These are phyloP conservation scores for Leptocoma aspasia DNA, from an alignment of 2,113 vertebrate species.

Conservation along the genomic window DNA sequence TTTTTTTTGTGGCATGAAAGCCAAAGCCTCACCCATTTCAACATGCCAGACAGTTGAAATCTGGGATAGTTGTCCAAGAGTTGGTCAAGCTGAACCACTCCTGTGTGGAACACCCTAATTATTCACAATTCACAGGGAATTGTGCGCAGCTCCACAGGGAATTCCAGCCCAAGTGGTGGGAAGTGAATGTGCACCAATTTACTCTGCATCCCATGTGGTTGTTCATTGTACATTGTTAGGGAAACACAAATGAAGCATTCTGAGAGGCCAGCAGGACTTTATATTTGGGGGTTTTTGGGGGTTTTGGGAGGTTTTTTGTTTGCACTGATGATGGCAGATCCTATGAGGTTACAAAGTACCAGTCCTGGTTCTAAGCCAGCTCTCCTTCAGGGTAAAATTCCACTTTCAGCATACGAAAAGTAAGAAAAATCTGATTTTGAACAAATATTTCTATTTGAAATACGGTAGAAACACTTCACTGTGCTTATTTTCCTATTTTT, in stretches of 20 bases:
- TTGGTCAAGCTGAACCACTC: neutral
- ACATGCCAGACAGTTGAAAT: neutral
- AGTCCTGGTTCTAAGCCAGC: neutral
- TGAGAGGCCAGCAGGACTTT: neutral
- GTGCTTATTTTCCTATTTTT: neutral
- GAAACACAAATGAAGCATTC: neutral
- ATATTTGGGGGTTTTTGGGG: neutral
- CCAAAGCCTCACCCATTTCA: neutral
- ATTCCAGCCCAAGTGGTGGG: neutral
- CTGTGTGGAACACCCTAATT: neutral
- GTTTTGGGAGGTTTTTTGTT: fast-evolving
- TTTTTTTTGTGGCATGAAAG: neutral
- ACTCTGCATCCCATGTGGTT: neutral
- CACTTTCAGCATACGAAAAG: neutral
- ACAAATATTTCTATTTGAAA: neutral
- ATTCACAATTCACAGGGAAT: neutral
- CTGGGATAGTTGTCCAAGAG: neutral
- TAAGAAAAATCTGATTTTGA: neutral
- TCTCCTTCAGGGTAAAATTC: neutral
- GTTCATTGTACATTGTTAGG: neutral
- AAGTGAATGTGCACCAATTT: neutral
- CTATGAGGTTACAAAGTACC: neutral
- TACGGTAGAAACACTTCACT: fast-evolving
- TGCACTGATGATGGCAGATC: neutral
- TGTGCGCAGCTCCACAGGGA: neutral